Conservation (phyloP, 30 jellyfish, hydroid and myxozoan species). For the Nemopilema nomurai region DNA sequence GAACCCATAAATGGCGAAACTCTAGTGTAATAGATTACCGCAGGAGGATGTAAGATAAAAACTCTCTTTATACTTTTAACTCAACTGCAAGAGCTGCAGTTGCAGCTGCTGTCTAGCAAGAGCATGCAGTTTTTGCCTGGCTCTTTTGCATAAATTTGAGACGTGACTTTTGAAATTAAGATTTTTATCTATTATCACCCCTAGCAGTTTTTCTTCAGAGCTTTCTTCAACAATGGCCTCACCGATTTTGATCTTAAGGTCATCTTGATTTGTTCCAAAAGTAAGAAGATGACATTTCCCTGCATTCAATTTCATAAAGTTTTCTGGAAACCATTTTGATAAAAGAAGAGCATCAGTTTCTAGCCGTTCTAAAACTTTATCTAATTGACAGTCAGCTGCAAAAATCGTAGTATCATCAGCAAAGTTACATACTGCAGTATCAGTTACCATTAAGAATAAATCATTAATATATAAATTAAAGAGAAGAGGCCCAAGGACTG, state of each 20-base stretch:
- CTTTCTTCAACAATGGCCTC: neutral
- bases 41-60: too few species aligned
- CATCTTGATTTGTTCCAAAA: constrained; percentile 23
- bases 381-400: constrained; percentile 22
- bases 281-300: constrained; percentile 23
- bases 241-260: neutral
- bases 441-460: constrained; percentile 28
- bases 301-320: constrained; percentile 55
- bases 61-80: too few species aligned
- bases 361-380: constrained; percentile 29
- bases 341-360: constrained; percentile 32
- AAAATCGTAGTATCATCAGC: constrained; percentile 31
- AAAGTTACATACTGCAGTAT: constrained; percentile 40
- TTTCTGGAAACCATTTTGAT: constrained; percentile 40
- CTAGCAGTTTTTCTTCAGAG: constrained; percentile 25
- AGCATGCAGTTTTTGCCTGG: constrained; percentile 67
- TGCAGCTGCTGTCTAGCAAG: too few species aligned
- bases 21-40: too few species aligned
- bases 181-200: constrained; percentile 26
- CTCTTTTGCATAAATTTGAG: constrained; percentile 47
- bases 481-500: constrained; percentile 58
- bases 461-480: constrained; percentile 5
- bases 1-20: constrained; percentile 28
- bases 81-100: too few species aligned
- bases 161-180: constrained; percentile 24